Percentiles rank a stretch among this genome's conserved stretches.
These are phyloP conservation scores for Harmothoe impar DNA, from an alignment of 2,888 invertebrate genomes.

Conservation along the genomic window DNA sequence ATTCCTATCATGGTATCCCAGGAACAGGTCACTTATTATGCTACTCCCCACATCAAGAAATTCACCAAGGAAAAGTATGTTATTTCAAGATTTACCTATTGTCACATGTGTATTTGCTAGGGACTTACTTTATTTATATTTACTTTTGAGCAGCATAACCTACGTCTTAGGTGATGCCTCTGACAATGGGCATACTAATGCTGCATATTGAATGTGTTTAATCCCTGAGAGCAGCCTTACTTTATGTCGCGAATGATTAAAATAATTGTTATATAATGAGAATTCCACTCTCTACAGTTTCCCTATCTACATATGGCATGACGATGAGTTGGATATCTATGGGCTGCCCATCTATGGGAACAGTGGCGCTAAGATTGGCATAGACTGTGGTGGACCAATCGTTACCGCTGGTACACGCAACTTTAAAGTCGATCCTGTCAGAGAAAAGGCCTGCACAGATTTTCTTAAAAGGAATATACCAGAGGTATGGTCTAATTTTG, in stretches of 20 bases:
- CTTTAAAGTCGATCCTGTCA: constrained; percentile 76
- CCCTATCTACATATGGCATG: constrained; percentile 74
- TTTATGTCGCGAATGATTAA: too few relatives aligned
- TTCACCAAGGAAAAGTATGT: constrained; percentile 80
- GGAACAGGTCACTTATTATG: constrained; percentile 80
- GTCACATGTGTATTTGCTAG: background rate
- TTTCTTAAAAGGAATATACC: constrained; percentile 76
- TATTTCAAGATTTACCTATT: background rate
- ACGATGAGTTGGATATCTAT: constrained; percentile 75
- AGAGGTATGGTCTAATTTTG: constrained; percentile 72
- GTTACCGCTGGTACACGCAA: constrained; percentile 78
- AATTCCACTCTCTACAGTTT: background rate
- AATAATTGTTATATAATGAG: too few relatives aligned
- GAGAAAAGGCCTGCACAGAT: constrained; percentile 74
- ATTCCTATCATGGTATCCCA: constrained; percentile 81
- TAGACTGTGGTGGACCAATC: constrained; percentile 78
- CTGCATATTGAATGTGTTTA: too few relatives aligned
- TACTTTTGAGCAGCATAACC: too few relatives aligned
- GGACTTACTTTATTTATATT: too few relatives aligned
- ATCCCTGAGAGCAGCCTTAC: too few relatives aligned
- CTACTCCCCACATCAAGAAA: constrained; percentile 78
- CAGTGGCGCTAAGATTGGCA: constrained; percentile 79
- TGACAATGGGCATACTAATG: too few relatives aligned
- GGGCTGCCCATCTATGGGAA: constrained; percentile 79
- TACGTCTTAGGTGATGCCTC: too few relatives aligned